Evolutionary conservation across 2,797 vertebrate species (phyloP).

Genomic region (Cetoscarus ocellatus): DNA sequence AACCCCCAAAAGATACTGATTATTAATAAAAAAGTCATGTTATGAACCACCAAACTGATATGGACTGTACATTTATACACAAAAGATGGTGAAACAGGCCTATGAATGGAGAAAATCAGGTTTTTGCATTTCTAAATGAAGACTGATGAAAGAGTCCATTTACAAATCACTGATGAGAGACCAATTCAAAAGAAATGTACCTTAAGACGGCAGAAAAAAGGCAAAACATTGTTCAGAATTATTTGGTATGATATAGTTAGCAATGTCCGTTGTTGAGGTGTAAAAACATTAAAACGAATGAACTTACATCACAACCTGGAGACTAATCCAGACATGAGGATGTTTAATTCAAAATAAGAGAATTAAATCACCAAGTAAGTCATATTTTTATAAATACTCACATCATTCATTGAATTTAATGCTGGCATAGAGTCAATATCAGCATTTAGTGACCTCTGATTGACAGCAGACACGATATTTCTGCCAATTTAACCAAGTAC

Average conservation of each 20-base stretch:
- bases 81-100: slow-evolving; percentile 31
- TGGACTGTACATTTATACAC: slow-evolving; percentile 80
- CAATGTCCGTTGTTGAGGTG: background rate
- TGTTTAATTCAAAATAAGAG: background rate
- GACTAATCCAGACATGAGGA: background rate
- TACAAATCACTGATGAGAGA: slow-evolving; percentile 7
- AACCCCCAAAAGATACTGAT: slow-evolving; percentile 28
- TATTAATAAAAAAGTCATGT: slow-evolving; percentile 42
- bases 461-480: no score
- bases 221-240: slow-evolving; percentile 3
- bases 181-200: slow-evolving; percentile 3
- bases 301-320: slow-evolving; percentile 1
- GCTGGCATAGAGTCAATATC: no score
- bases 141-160: no score
- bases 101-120: slow-evolving; percentile 3
- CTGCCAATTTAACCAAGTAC: no score
- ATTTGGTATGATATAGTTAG: background rate
- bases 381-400: slow-evolving; percentile 51
- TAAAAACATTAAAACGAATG: slow-evolving; percentile 1
- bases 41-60: slow-evolving; percentile 51
- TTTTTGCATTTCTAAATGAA: slow-evolving; percentile 15
- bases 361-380: slow-evolving; percentile 9
- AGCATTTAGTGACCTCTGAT: no score
- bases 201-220: background rate
- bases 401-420: slow-evolving; percentile 26